These are phyloP conservation scores for Operophtera brumata DNA, from an alignment of 2,888 invertebrate species.

Conservation along the genomic window DNA sequence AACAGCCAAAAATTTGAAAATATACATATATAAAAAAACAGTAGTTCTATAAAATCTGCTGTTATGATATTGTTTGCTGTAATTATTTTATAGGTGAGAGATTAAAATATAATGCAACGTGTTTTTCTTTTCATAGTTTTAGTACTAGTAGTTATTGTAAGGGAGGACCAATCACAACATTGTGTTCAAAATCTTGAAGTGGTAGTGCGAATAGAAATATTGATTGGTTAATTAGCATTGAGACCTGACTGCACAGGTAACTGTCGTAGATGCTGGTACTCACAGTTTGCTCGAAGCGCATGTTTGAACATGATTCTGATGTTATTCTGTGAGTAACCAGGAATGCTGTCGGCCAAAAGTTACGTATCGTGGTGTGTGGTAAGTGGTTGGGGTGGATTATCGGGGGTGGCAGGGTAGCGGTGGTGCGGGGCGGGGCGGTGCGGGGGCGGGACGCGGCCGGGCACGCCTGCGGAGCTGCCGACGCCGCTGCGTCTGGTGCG, in stretches of 20 bases:
- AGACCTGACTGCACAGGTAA: too few relatives aligned
- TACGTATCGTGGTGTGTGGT: slow-evolving; percentile 32
- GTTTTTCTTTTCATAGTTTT: too few relatives aligned
- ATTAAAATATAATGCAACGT: too few relatives aligned
- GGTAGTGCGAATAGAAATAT: too few relatives aligned
- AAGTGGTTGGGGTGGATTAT: slow-evolving; percentile 34
- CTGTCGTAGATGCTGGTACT: background rate
- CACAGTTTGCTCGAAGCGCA: background rate
- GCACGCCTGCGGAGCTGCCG: slow-evolving; percentile 44
- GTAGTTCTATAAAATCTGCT: background rate
- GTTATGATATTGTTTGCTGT: background rate
- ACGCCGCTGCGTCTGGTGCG: slow-evolving; percentile 65
- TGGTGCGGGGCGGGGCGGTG: slow-evolving; percentile 39
- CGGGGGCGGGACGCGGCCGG: slow-evolving; percentile 32
- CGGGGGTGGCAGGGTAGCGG: slow-evolving; percentile 36
- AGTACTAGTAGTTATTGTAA: too few relatives aligned
- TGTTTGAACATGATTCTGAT: background rate
- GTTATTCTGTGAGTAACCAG: background rate
- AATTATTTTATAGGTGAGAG: too few relatives aligned
- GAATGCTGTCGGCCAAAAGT: slow-evolving; percentile 27
- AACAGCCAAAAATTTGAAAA: background rate
- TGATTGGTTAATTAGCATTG: too few relatives aligned
- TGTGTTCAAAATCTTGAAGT: too few relatives aligned
- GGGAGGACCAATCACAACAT: too few relatives aligned
- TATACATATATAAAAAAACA: too few relatives aligned